A percentile compares a stretch with the other conserved stretches of the same genome.
phyloP scores from a whole-genome alignment of 2,797 vertebrate genomes.

The Sebastes trivittatus region DNA sequence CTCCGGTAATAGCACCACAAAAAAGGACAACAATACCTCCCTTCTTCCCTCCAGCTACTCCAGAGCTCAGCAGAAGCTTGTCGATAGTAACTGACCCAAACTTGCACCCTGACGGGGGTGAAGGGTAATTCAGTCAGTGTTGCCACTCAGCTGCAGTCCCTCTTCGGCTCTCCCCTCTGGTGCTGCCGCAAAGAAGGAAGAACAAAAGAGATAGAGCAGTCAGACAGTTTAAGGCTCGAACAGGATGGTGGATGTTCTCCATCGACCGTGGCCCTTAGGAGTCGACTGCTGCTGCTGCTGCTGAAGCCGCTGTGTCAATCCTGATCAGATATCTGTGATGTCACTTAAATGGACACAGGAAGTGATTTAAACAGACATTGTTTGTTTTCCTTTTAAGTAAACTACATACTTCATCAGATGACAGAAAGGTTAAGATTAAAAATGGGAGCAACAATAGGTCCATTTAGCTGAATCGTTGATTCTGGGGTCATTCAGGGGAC shows the following conservation, averaged over 20 bases:
- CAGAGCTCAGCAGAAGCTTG: constrained; percentile 51
- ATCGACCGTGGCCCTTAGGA: constrained; percentile 56
- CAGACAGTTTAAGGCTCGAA: constrained; percentile 52
- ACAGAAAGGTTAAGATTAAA: constrained; percentile 66
- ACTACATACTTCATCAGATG: constrained; percentile 56
- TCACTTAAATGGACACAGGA: constrained; percentile 42
- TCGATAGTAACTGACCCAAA: constrained; percentile 77
- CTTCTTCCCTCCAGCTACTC: constrained; percentile 58
- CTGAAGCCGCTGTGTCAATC: constrained; percentile 36
- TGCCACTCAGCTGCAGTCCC: constrained; percentile 65
- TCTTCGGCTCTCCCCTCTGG: constrained; percentile 55
- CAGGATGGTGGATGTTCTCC: constrained; percentile 54
- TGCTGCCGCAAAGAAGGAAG: constrained; percentile 43
- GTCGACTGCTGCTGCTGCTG: constrained; percentile 9
- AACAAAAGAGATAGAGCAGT: constrained; percentile 55
- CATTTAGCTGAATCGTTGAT: constrained; percentile 72
- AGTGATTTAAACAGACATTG: constrained; percentile 36
- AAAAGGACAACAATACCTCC: constrained; percentile 53
- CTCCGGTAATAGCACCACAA: constrained; percentile 36
- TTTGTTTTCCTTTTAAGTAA: constrained; percentile 3
- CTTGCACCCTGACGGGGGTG: constrained; percentile 70
- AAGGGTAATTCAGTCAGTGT: constrained; percentile 72
- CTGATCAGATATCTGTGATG: constrained; percentile 45
- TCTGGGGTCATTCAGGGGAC: constrained; percentile 69
- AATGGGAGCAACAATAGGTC: constrained; percentile 65